These are phyloP conservation scores for Perca fluviatilis DNA, from an alignment of 2,113 vertebrate species.

Conservation along the genomic window DNA sequence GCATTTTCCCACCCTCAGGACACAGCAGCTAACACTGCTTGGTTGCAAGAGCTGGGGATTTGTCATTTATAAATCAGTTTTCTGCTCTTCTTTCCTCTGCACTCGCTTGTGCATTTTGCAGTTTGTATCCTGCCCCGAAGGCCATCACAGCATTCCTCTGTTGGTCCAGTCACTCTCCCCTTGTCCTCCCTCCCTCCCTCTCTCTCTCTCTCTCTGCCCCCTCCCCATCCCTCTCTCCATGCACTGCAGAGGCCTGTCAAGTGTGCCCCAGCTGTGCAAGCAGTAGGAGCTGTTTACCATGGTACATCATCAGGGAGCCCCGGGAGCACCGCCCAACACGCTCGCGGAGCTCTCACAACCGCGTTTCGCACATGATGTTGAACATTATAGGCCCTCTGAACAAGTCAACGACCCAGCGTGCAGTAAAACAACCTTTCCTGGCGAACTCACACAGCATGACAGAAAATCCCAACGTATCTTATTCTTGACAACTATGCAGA, in stretches of 20 bases:
- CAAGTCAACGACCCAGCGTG: conserved; percentile 30
- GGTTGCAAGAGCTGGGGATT: conserved; percentile 54
- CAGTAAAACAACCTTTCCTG: conserved; percentile 12
- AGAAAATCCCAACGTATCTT: not conserved
- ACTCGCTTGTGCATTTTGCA: conserved; percentile 52
- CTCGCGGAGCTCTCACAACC: conserved; percentile 16
- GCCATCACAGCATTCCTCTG: conserved; percentile 60
- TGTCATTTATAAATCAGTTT: conserved; percentile 70
- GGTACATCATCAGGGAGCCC: conserved; percentile 47
- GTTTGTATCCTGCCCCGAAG: conserved; percentile 63
- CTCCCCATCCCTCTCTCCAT: conserved; percentile 18
- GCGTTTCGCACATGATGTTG: conserved; percentile 34
- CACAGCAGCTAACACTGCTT: conserved; percentile 46
- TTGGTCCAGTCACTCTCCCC: conserved; percentile 38
- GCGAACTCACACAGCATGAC: not conserved
- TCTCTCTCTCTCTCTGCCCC: conserved; percentile 1
- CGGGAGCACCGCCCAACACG: conserved; percentile 31
- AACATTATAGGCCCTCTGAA: conserved; percentile 41
- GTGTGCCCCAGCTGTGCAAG: conserved; percentile 64
- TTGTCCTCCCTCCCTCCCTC: not conserved
- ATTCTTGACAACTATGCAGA: not conserved
- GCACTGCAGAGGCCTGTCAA: conserved; percentile 52
- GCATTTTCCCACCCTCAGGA: conserved; percentile 61
- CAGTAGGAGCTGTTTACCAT: conserved; percentile 56
- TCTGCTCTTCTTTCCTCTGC: conserved; percentile 56